Base-by-base conservation (phyloP, 1,140 invertebrate species). In the Diploscapter pachys region DNA sequence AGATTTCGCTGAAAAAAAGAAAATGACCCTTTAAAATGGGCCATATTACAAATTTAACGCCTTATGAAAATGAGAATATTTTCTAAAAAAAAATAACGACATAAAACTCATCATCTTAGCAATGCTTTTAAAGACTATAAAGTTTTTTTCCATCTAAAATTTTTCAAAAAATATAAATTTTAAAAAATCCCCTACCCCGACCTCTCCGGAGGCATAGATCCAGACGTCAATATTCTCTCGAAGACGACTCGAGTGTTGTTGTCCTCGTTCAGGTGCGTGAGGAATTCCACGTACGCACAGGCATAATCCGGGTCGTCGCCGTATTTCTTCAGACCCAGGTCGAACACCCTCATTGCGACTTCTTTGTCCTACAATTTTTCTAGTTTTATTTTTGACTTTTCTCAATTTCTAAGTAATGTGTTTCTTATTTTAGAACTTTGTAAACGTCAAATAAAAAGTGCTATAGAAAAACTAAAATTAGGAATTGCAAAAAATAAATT, bases 241-340 rank as follows among this genome's bases (percentile, higher is more conserved):
- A 98, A 99, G 13, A 99, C 87, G 56, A 99, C 96, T 77, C 96
- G 88, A 0, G 96, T 98, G 85, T 99, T 99, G 87, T 99, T 99
- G 86, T 99, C 96, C 90, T 99, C 96, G 88, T 99, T 99, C 6
- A 99, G 88, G 91, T 98, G 95, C 6, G 94, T 95, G 78, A 99
- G 89, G 86, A 97, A 99, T 85, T 98, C 94, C 72, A 99, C 93
- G 83, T 98, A 99, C 83, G 92, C 92, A 69, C 95, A 88, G 72
- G 97, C 92, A 85, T 96, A 99, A 81, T 98, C 94, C 0, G 95
- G 92, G 86, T 93, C 92, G 81, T 94, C 91, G 0, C 91, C 92
- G 87, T 95, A 98, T 86, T 96, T 96, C 87, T 99, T 99, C 11
- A 99, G 87, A 0, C 96, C 97, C 48, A 99, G 88, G 87, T 99